phyloP scores from a whole-genome alignment of 1,140 invertebrate genomes.

The Melanaphis sacchari region DNA sequence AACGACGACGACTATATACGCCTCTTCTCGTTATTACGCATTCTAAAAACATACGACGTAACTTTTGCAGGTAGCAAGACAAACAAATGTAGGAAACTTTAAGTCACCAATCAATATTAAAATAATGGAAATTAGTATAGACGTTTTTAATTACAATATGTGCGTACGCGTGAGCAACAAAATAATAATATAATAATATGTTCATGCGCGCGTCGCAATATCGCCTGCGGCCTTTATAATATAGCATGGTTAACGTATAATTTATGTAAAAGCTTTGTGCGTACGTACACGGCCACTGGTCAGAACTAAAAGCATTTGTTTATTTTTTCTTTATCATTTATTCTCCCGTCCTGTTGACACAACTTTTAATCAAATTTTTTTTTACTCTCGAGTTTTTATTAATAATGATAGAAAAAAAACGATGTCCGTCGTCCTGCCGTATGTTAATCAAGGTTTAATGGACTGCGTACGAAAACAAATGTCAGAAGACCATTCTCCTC shows the following conservation, averaged over 20 bases:
- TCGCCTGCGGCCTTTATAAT: neutral
- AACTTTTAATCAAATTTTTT: conserved; percentile 55
- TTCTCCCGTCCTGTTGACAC: conserved; percentile 21
- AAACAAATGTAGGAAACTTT: neutral
- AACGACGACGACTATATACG: neutral
- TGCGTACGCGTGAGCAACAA: neutral
- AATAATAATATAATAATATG: neutral
- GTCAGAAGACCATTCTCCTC: neutral
- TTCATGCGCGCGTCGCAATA: neutral
- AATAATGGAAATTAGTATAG: conserved; percentile 9
- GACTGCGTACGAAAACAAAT: conserved; percentile 38
- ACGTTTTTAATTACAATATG: conserved; percentile 4
- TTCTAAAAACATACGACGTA: neutral
- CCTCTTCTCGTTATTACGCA: neutral
- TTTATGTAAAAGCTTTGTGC: conserved; percentile 46
- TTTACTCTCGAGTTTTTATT: neutral
- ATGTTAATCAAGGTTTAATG: conserved; percentile 56
- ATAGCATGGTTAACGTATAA: neutral
- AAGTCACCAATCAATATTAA: neutral
- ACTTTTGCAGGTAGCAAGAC: neutral
- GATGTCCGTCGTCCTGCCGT: neutral
- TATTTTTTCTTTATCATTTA: neutral
- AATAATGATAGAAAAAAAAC: neutral
- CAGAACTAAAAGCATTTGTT: neutral
- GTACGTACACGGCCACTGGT: neutral